These are phyloP conservation scores for Phasia obesa DNA, from an alignment of 2,888 invertebrate genomes.

Conservation along the genomic window DNA sequence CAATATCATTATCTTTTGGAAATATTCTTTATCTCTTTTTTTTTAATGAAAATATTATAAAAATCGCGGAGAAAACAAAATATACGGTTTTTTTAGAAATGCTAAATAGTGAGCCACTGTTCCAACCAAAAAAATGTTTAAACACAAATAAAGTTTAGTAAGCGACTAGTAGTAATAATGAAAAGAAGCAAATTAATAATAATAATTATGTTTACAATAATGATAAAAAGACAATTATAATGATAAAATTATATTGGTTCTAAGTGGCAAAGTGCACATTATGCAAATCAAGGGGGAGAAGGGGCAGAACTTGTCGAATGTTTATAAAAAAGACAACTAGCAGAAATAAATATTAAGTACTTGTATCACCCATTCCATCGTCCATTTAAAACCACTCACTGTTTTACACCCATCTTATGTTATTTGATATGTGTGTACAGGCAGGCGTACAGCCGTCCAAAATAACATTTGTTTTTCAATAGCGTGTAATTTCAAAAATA, in stretches of 20 bases:
- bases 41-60: too few species aligned
- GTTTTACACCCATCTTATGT: background rate
- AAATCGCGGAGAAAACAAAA: too few species aligned
- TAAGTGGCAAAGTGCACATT: conserved; percentile 4
- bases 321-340: conserved; percentile 10
- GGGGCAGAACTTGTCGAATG: background rate
- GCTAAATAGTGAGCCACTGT: too few species aligned
- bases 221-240: background rate
- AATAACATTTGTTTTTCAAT: too few species aligned
- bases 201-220: background rate
- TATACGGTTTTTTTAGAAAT: too few species aligned
- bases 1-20: too few species aligned
- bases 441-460: too few species aligned
- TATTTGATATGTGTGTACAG: background rate
- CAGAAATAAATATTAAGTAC: background rate
- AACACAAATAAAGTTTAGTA: background rate
- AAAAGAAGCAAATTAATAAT: conserved; percentile 13
- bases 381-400: background rate
- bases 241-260: conserved; percentile 18
- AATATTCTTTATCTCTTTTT: too few species aligned
- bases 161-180: background rate
- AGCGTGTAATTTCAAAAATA: background rate
- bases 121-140: background rate
- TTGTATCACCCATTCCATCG: background rate
- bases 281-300: background rate